These are phyloP conservation scores for Syngnathoides biaculeatus DNA, from an alignment of 2,113 vertebrate species.

Conservation along the genomic window DNA sequence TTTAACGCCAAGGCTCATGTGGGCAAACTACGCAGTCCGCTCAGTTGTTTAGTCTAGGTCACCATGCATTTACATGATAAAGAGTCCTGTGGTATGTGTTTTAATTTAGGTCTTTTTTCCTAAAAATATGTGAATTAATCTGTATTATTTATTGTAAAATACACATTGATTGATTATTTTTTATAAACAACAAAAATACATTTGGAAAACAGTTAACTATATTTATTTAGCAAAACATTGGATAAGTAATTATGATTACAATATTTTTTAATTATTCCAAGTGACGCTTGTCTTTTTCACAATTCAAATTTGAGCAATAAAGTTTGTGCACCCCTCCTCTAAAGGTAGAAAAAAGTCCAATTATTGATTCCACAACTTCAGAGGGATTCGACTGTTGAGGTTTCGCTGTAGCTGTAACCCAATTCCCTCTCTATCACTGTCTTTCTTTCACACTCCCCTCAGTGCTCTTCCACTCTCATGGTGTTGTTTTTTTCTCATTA, in stretches of 20 bases:
- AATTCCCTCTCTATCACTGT: conserved; percentile 33
- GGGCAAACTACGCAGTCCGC: too few species aligned
- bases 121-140: background rate
- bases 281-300: background rate
- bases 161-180: background rate
- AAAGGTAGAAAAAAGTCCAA: background rate
- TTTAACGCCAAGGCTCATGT: too few species aligned
- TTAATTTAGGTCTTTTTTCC: background rate
- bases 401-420: conserved; percentile 11
- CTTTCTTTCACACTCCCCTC: conserved; percentile 40
- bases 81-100: background rate
- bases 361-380: background rate
- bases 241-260: background rate
- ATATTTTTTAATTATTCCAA: background rate
- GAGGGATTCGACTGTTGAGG: background rate
- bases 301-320: background rate
- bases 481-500: conserved; percentile 81
- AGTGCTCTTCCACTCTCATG: conserved; percentile 66
- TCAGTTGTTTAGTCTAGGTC: too few species aligned
- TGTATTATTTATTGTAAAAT: background rate
- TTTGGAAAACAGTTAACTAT: background rate
- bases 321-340: background rate
- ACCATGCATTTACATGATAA: background rate
- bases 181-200: background rate
- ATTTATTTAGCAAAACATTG: background rate